Evolutionary conservation across 1,140 invertebrate species (phyloP).

Genomic region (Globodera rostochiensis): DNA sequence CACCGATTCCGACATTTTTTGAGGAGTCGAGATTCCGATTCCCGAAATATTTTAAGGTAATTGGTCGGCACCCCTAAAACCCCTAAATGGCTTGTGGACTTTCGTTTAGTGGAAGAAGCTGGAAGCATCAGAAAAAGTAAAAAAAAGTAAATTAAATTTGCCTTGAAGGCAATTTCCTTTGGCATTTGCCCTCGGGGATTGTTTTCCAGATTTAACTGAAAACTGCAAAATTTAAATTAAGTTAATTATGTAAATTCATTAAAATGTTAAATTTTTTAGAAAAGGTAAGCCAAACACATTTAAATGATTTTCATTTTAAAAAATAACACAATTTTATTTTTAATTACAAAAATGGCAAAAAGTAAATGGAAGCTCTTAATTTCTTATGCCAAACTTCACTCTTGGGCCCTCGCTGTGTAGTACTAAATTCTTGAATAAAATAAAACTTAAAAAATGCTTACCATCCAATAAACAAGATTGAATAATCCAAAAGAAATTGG

Average conservation of each 20-base stretch:
- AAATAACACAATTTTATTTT: neutral
- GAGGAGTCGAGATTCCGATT: too few relatives aligned
- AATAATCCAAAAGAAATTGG: constrained; percentile 59
- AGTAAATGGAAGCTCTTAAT: constrained; percentile 7
- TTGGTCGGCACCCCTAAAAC: too few relatives aligned
- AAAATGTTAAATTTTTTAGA: constrained; percentile 1
- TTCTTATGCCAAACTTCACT: constrained; percentile 2
- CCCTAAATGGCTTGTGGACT: too few relatives aligned
- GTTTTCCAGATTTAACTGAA: too few relatives aligned
- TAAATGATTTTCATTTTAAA: neutral
- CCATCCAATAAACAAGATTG: constrained; percentile 63
- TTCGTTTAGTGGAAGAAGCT: too few relatives aligned
- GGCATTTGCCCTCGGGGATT: too few relatives aligned
- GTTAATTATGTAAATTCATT: neutral
- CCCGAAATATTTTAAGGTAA: too few relatives aligned
- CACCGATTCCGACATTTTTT: too few relatives aligned
- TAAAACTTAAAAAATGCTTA: neutral
- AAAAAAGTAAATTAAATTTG: too few relatives aligned
- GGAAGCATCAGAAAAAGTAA: too few relatives aligned
- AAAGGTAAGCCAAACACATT: constrained; percentile 5
- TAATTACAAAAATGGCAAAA: neutral
- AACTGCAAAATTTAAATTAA: neutral
- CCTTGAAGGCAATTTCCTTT: too few relatives aligned
- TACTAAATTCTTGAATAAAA: constrained; percentile 12
- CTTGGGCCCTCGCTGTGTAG: constrained; percentile 23